phyloP scores from a whole-genome alignment of 2,113 vertebrate genomes.

The Plecturocebus donacophilus region DNA sequence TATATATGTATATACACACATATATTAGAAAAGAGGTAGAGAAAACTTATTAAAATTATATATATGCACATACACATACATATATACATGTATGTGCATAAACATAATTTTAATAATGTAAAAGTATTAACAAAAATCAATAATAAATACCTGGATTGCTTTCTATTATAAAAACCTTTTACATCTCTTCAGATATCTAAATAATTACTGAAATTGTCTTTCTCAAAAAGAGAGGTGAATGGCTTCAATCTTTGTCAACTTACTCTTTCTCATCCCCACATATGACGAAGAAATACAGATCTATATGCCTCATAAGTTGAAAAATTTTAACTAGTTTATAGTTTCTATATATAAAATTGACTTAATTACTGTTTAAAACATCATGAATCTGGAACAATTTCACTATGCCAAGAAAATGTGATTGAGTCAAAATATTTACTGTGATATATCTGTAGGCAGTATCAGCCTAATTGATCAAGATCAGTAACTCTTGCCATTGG shows the following conservation, averaged over 20 bases:
- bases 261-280: neutral
- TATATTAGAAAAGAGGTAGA: too few species aligned
- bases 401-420: neutral
- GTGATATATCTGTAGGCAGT: neutral
- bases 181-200: neutral
- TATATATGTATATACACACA: too few species aligned
- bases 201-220: neutral
- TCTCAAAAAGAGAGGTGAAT: neutral
- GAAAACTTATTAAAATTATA: too few species aligned
- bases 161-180: neutral
- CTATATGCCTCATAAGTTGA: neutral
- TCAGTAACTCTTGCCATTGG: neutral
- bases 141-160: neutral
- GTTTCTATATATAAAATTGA: neutral
- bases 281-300: neutral
- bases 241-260: neutral
- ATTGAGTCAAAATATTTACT: neutral
- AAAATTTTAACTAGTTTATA: neutral
- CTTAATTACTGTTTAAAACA: neutral
- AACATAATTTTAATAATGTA: neutral
- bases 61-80: too few species aligned
- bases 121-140: neutral
- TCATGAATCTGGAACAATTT: neutral
- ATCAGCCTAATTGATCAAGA: neutral
- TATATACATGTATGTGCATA: too few species aligned